Evolutionary conservation across 2,888 invertebrate genomes (phyloP).

Genomic region (Drosophila paranaensis): DNA sequence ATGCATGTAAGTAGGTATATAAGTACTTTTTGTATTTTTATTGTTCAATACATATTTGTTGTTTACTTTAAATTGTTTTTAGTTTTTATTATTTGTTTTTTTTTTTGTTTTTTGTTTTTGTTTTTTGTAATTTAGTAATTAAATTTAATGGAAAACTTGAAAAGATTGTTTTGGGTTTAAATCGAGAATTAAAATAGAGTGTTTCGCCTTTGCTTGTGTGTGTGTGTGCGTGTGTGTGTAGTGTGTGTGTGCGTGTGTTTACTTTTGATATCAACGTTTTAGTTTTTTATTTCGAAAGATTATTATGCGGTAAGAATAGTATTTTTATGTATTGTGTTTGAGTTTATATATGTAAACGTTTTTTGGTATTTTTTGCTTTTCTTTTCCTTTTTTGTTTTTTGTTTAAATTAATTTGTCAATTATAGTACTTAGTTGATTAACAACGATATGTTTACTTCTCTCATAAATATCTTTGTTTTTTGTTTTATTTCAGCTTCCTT

Average conservation of each 20-base stretch:
- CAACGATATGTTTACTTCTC: constrained; percentile 74
- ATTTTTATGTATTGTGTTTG: constrained; percentile 23
- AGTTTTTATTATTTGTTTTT: constrained; percentile 15
- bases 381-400: constrained; percentile 27
- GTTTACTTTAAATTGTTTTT: constrained; percentile 38
- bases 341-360: constrained; percentile 18
- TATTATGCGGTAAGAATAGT: constrained; percentile 28
- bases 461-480: neutral
- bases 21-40: constrained; percentile 32
- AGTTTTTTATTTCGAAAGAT: constrained; percentile 9
- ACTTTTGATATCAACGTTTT: constrained; percentile 20
- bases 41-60: constrained; percentile 40
- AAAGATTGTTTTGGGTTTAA: constrained; percentile 76
- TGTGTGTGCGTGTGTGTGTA: neutral
- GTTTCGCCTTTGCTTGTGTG: constrained; percentile 19
- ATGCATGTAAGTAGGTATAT: constrained; percentile 47
- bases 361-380: neutral
- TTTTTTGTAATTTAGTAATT: constrained; percentile 51
- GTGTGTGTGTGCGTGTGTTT: constrained; percentile 2
- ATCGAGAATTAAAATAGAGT: constrained; percentile 55
- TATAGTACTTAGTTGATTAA: constrained; percentile 48
- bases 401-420: constrained; percentile 35
- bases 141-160: constrained; percentile 81
- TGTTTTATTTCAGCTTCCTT: neutral
- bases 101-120: constrained; percentile 14